Evolutionary conservation across 2,888 invertebrate species (phyloP), one percentile per base, ranked within the genome.

Genomic region (Hyposoter dolosus): DNA sequence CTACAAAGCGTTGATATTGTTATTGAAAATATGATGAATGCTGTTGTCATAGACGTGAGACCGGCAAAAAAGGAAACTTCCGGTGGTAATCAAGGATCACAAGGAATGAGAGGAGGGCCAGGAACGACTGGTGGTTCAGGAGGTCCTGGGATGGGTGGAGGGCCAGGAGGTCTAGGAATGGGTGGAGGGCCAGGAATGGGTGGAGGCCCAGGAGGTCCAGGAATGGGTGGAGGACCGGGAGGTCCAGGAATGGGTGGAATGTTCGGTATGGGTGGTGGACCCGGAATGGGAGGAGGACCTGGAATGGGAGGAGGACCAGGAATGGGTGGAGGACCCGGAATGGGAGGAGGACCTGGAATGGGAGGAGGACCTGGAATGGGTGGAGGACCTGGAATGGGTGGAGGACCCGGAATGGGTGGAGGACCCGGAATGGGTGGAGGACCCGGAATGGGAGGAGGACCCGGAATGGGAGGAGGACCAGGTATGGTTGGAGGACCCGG

Each of bases 31-130:
- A 45, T 23, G 4, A 63, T 7, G 6, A 35, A 17, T 35, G 15
- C 12, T 23, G n/a, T 63, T 32, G 40, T 43, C 88, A 23, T 66
- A 94, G 93, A 94, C 88, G 94, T 94, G 6, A 93, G 92, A 86
- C 94, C 93, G 71, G 94, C 94, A 2, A 93, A 93, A 66, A 93
- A 93, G 75, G 94, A 93, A 82, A 88, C 81, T 74, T 88, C 87
- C 60, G 83, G 88, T 6, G 82, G 88, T 10, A 86, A 87, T 28
- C 17, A 72, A n/a, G 84, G 56, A 78, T n/a, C 3, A 77, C 83
- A 78, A 74, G 87, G 86, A 7, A 75, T 75, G 75, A 83, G 84
- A 19, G 71, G 84, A 43, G 68, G 82, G 28, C 74, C 68, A 9
- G 87, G 82, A 23, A 71, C 47, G 50, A 60, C 75, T 5, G 56